These are phyloP conservation scores for Xiphorhynchus elegans DNA, from an alignment of 2,113 vertebrate species.

Conservation along the genomic window DNA sequence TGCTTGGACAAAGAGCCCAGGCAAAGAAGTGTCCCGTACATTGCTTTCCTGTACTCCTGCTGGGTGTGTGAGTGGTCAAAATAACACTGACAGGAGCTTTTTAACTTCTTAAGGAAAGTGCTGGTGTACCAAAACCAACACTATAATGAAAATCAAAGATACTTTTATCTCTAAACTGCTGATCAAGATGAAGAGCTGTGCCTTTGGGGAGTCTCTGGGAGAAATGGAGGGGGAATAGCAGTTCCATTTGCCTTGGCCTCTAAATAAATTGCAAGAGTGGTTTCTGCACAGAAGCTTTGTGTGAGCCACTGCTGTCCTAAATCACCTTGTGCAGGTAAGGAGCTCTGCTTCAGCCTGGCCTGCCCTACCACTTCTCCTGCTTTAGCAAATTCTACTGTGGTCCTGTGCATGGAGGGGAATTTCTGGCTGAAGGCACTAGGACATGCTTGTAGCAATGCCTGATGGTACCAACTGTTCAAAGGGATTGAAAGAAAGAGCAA, in stretches of 20 bases:
- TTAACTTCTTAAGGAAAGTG: neutral
- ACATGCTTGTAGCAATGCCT: neutral
- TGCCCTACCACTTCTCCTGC: neutral
- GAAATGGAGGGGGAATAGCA: neutral
- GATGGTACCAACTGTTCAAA: neutral
- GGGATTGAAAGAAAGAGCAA: neutral
- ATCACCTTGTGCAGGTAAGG: neutral
- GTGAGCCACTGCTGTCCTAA: neutral
- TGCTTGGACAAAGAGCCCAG: neutral
- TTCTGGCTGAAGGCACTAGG: neutral
- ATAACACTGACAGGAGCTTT: neutral
- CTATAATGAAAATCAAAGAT: neutral
- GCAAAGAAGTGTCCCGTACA: neutral
- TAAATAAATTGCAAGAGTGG: neutral
- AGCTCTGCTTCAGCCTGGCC: neutral
- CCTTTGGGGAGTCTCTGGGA: neutral
- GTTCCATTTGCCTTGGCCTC: neutral
- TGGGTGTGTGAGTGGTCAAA: neutral
- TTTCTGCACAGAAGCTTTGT: neutral
- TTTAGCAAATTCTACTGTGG: rapidly evolving
- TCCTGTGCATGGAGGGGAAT: neutral
- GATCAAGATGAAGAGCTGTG: neutral
- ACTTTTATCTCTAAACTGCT: neutral
- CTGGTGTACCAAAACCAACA: neutral
- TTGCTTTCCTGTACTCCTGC: neutral